Evolutionary conservation across 2,113 vertebrate species (phyloP), one percentile per base, ranked within the genome.

Genomic region (Chamaea fasciata): DNA sequence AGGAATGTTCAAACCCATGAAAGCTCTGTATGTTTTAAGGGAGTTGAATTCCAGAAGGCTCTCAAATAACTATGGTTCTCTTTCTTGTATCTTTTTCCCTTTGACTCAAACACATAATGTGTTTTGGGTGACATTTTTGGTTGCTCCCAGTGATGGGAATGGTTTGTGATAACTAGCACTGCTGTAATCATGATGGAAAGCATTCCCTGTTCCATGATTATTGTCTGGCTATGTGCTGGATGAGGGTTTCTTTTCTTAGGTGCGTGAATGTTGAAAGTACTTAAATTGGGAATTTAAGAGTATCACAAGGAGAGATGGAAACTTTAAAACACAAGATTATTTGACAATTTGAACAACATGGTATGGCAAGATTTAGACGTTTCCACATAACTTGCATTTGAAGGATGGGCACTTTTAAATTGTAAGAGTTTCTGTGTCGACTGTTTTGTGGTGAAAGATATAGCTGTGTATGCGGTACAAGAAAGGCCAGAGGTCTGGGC

Each of bases 1-100:
- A 97, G 81, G 76, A 97, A 98, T 94, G 95, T 94, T 70, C 64
- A 44, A 52, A 46, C 44, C 71, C 71, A 73, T 82, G 90, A 91
- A 94, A 89, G 85, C 82, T 59, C 44, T 91, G 3, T 96, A 15
- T 89, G 44, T 85, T 92, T 79, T 64, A 64, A 82, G 64, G 57
- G 65, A 94, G 79, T 59, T 94, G 78, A 94, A 78, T 98, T 97
- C 96, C 90, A 85, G 30, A 57, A 94, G 56, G 47, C 31, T 94
- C 47, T 83, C 42, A 67, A n/a, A 49, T 76, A 92, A 15, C 49
- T 44, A 3, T 50, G 55, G 62, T 46, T 80, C 33, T 44, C 41
- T 69, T 41, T 76, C 26, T 62, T 67, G 3, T 15, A 2, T 65
- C 7, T 64, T 87, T 83, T 69, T 27, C 31, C 7, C 63, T 85